Percentiles rank a stretch among this genome's conserved stretches.
phyloP scores from a whole-genome alignment of 1,140 invertebrate genomes.

The Agraylea sexmaculata region DNA sequence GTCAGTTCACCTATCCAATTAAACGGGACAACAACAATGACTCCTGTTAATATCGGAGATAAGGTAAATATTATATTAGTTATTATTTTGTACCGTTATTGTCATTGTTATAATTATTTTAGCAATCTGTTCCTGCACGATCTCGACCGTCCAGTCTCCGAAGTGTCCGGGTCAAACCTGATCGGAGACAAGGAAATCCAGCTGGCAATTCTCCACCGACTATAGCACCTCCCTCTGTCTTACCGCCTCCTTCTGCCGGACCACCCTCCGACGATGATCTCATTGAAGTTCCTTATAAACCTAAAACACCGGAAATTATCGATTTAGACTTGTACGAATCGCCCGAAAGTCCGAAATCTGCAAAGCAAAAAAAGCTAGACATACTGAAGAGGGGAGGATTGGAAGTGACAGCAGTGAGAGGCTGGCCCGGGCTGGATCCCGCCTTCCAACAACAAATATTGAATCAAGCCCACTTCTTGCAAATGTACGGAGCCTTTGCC shows the following conservation, averaged over 20 bases:
- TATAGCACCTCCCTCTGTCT: slow-evolving; percentile 18
- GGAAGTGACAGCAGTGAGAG: slow-evolving; percentile 53
- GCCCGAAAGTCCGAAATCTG: slow-evolving; percentile 32
- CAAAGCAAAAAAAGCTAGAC: slow-evolving; percentile 60
- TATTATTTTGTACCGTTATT: neutral
- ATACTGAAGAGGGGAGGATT: slow-evolving; percentile 59
- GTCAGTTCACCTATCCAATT: neutral
- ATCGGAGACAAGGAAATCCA: slow-evolving; percentile 30
- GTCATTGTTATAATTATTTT: slow-evolving; percentile 8
- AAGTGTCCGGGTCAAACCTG: slow-evolving; percentile 47
- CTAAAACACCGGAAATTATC: slow-evolving; percentile 51
- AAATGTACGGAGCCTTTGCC: slow-evolving; percentile 37
- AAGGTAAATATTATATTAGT: neutral
- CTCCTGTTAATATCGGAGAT: too few relatives aligned
- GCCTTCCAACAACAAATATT: slow-evolving; percentile 39
- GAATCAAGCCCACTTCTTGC: slow-evolving; percentile 39
- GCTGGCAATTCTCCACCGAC: slow-evolving; percentile 15
- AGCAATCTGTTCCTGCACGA: slow-evolving; percentile 28
- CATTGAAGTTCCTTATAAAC: slow-evolving; percentile 39
- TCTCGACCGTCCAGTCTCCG: slow-evolving; percentile 43
- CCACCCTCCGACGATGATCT: slow-evolving; percentile 26
- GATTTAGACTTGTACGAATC: slow-evolving; percentile 41
- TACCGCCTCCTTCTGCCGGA: slow-evolving; percentile 20
- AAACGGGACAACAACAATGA: slow-evolving; percentile 3
- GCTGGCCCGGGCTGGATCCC: slow-evolving; percentile 26